A percentile compares a stretch with the other conserved stretches of the same genome.
phyloP scores from a whole-genome alignment of 2,888 invertebrate species.

The Gandaritis pyraliata region DNA sequence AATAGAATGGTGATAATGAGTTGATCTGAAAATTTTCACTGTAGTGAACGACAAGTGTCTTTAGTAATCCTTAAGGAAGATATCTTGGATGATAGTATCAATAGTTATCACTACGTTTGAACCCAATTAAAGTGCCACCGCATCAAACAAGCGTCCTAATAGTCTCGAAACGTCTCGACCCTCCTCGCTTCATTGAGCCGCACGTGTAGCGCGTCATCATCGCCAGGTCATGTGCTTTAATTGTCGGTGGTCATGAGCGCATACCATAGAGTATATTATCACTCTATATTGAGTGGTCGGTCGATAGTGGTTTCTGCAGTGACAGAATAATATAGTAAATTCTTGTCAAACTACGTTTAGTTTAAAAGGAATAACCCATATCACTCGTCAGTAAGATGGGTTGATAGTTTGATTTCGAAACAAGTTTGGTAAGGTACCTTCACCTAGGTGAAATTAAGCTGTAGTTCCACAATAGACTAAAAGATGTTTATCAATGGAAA shows the following conservation, averaged over 20 bases:
- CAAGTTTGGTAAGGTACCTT: too few species aligned
- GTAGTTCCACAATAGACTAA: too few species aligned
- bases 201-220: constrained; percentile 47
- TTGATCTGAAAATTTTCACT: too few species aligned
- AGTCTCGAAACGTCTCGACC: constrained; percentile 55
- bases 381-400: too few species aligned
- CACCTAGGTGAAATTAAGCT: too few species aligned
- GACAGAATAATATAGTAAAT: neutral
- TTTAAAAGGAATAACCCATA: too few species aligned
- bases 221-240: constrained; percentile 71
- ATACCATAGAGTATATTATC: constrained; percentile 31
- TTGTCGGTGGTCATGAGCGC: constrained; percentile 55
- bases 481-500: too few species aligned
- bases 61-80: neutral
- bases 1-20: neutral
- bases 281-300: constrained; percentile 30
- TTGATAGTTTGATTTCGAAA: too few species aligned
- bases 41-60: neutral
- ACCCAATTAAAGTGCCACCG: constrained; percentile 38
- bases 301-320: constrained; percentile 16
- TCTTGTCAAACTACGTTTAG: constrained; percentile 2
- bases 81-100: constrained; percentile 16
- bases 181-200: constrained; percentile 57
- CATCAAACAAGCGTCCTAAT: constrained; percentile 46
- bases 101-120: constrained; percentile 30